A percentile compares a stretch with the other conserved stretches of the same genome.
Evolutionary conservation across 2,797 vertebrate genomes (phyloP).

Genomic region (Acanthis flammea): DNA sequence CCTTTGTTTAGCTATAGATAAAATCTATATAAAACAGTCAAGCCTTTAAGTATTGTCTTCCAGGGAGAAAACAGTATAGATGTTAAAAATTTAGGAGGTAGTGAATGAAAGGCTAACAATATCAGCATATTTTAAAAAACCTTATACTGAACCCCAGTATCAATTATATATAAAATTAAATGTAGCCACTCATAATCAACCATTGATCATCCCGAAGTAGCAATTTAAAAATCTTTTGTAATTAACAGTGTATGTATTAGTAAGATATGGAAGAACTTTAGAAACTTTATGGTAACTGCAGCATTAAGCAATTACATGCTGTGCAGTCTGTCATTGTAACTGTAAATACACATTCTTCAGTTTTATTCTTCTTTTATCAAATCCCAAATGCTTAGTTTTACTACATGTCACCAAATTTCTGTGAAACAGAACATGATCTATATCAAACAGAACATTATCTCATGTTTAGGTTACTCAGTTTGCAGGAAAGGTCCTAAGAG

Average conservation of each 20-base stretch:
- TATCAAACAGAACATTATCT: background rate
- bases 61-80: constrained; percentile 54
- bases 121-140: constrained; percentile 60
- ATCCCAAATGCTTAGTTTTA: constrained; percentile 24
- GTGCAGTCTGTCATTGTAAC: constrained; percentile 55
- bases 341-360: constrained; percentile 27
- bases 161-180: constrained; percentile 56
- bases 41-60: constrained; percentile 71
- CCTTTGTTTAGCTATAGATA: constrained; percentile 58
- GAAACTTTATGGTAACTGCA: constrained; percentile 60
- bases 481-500: constrained; percentile 6
- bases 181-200: constrained; percentile 57
- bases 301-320: constrained; percentile 38
- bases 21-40: constrained; percentile 70
- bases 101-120: constrained; percentile 73
- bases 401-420: constrained; percentile 3
- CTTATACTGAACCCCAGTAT: constrained; percentile 64
- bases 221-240: constrained; percentile 15
- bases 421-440: constrained; percentile 47
- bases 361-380: constrained; percentile 1
- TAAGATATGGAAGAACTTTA: constrained; percentile 53
- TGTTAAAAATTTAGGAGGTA: constrained; percentile 78
- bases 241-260: constrained; percentile 52
- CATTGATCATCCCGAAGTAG: constrained; percentile 29
- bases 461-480: constrained; percentile 28